These are phyloP conservation scores for Homalodisca vitripennis DNA, from an alignment of 1,140 invertebrate species.

Conservation along the genomic window DNA sequence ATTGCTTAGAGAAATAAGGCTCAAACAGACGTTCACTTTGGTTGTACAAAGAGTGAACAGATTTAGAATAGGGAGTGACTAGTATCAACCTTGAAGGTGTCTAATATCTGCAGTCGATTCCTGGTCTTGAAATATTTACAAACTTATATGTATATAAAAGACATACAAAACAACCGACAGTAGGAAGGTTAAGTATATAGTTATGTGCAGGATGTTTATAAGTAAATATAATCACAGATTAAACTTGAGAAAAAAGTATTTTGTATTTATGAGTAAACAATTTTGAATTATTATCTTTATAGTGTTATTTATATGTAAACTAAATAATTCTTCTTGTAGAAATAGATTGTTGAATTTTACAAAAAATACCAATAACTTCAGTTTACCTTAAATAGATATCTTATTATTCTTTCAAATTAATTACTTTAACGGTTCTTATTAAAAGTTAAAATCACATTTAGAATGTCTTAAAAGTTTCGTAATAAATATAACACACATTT, in stretches of 20 bases:
- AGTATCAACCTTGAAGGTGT: neutral
- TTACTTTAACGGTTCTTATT: neutral
- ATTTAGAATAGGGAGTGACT: constrained; percentile 20
- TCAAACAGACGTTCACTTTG: constrained; percentile 27
- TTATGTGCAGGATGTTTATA: neutral
- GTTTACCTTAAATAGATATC: too few relatives aligned
- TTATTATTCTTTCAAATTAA: too few relatives aligned
- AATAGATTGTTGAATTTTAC: too few relatives aligned
- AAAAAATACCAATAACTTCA: too few relatives aligned
- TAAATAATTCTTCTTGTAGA: too few relatives aligned
- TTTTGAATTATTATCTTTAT: too few relatives aligned
- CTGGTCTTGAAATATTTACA: constrained; percentile 10
- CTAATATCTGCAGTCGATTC: neutral
- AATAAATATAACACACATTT: neutral
- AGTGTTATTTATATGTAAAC: too few relatives aligned
- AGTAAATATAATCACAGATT: neutral
- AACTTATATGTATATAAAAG: neutral
- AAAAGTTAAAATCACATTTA: neutral
- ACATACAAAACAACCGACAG: constrained; percentile 3
- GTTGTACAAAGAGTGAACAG: constrained; percentile 19
- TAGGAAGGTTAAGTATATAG: neutral
- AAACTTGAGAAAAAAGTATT: neutral
- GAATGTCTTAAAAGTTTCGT: neutral
- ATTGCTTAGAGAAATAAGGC: constrained; percentile 36
- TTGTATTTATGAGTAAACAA: too few relatives aligned